Evolutionary conservation across 2,888 invertebrate species (phyloP).

Genomic region (Trachelus stipa): DNA sequence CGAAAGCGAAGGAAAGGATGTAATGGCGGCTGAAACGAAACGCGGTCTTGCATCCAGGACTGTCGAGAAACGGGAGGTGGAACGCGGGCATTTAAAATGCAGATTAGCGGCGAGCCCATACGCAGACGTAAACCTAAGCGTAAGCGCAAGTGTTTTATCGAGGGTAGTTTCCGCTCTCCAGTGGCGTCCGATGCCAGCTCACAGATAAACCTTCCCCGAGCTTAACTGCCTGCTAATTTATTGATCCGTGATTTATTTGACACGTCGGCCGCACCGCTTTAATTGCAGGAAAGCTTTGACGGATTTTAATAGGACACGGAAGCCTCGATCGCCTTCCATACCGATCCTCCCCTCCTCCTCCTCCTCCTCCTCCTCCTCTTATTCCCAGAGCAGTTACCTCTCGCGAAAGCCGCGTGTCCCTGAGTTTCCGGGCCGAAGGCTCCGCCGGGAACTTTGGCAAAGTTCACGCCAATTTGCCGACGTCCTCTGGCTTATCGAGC

Average conservation of each 20-base stretch:
- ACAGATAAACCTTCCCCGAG: slow-evolving; percentile 48
- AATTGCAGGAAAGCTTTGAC: slow-evolving; percentile 42
- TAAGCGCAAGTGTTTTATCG: slow-evolving; percentile 56
- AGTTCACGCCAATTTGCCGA: slow-evolving; percentile 33
- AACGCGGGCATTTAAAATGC: slow-evolving; percentile 52
- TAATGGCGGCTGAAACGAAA: background rate
- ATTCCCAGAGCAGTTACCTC: background rate
- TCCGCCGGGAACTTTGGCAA: slow-evolving; percentile 10
- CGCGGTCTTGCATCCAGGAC: background rate
- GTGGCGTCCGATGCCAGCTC: slow-evolving; percentile 40
- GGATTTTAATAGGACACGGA: slow-evolving; percentile 36
- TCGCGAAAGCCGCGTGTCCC: background rate
- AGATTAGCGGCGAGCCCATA: slow-evolving; percentile 49
- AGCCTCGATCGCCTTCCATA: slow-evolving; percentile 20
- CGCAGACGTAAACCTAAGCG: slow-evolving; percentile 40
- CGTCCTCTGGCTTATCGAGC: slow-evolving; percentile 17
- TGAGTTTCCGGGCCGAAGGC: background rate
- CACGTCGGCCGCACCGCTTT: slow-evolving; percentile 34
- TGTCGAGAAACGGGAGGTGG: slow-evolving; percentile 20
- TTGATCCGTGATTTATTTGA: slow-evolving; percentile 56
- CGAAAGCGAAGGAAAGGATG: slow-evolving; percentile 17
- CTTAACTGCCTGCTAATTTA: slow-evolving; percentile 54
- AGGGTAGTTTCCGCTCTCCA: slow-evolving; percentile 48
- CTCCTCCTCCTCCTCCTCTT: slow-evolving; percentile 8
- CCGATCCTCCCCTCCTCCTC: background rate